These are phyloP conservation scores for Struthio camelus DNA, from an alignment of 2,113 vertebrate species.

Conservation along the genomic window DNA sequence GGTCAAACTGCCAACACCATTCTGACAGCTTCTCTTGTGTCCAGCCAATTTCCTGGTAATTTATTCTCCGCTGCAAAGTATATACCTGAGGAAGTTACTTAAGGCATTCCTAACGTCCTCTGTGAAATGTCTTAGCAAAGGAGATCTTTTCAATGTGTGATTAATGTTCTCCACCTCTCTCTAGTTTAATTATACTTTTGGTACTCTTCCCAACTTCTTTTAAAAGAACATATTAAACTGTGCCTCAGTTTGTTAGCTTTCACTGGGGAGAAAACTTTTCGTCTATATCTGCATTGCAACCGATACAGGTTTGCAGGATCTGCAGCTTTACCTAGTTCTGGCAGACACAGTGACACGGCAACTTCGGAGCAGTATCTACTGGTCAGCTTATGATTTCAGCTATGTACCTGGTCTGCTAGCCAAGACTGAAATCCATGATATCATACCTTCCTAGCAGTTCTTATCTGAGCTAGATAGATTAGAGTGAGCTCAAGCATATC, in stretches of 20 bases:
- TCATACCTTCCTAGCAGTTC: not conserved
- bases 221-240: not conserved
- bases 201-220: conserved; percentile 5
- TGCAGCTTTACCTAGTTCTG: not conserved
- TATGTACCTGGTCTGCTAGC: not conserved
- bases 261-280: not conserved
- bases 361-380: not conserved
- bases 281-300: not conserved
- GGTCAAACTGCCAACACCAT: not conserved
- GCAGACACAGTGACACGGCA: rapidly evolving
- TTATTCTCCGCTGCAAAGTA: not conserved
- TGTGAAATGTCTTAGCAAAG: conserved; percentile 24
- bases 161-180: conserved; percentile 32
- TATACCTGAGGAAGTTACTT: conserved; percentile 20
- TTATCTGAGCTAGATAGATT: conserved; percentile 12
- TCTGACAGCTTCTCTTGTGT: not conserved
- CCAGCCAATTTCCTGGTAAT: not conserved
- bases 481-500: not conserved
- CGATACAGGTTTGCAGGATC: not conserved
- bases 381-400: not conserved
- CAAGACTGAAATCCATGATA: not conserved
- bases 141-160: conserved; percentile 22
- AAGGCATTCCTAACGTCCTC: not conserved
- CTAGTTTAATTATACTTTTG: conserved; percentile 42
- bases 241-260: not conserved